Evolutionary conservation across 2,113 vertebrate genomes (phyloP).

Genomic region (Boleophthalmus pectinirostris): DNA sequence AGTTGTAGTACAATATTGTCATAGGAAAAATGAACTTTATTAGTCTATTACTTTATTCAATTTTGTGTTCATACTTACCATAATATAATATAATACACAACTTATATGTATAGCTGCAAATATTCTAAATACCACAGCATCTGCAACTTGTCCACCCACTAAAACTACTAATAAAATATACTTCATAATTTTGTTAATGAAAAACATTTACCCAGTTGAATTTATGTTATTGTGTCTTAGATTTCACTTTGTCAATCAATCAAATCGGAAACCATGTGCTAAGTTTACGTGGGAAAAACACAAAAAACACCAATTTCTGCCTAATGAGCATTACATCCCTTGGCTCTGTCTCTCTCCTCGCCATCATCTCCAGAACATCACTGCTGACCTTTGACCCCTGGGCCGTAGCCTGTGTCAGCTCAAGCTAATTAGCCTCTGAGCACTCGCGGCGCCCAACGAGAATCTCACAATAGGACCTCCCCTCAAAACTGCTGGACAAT

Average conservation of each 20-base stretch:
- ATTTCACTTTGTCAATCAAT: slow-evolving; percentile 21
- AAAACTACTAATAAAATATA: too few species aligned
- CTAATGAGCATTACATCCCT: slow-evolving; percentile 77
- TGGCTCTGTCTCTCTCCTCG: slow-evolving; percentile 36
- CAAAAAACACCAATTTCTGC: slow-evolving; percentile 54
- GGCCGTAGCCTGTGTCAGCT: slow-evolving; percentile 73
- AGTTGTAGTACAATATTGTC: too few species aligned
- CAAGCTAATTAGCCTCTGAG: slow-evolving; percentile 81
- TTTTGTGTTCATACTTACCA: too few species aligned
- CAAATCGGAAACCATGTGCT: slow-evolving; percentile 31
- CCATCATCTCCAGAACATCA: slow-evolving; percentile 74
- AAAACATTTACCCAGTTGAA: background rate
- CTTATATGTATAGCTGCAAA: too few species aligned
- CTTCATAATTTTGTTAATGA: too few species aligned
- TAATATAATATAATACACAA: too few species aligned
- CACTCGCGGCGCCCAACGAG: slow-evolving; percentile 64
- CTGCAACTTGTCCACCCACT: too few species aligned
- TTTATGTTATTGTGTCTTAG: background rate
- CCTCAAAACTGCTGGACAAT: slow-evolving; percentile 1
- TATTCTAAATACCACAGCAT: too few species aligned
- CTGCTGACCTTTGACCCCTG: slow-evolving; percentile 78
- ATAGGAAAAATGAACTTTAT: too few species aligned
- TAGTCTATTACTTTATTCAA: too few species aligned
- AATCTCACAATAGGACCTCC: slow-evolving; percentile 49
- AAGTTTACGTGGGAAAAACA: slow-evolving; percentile 45